Evolutionary conservation across 2,113 vertebrate species (phyloP).

Genomic region (Percopsis transmontana): DNA sequence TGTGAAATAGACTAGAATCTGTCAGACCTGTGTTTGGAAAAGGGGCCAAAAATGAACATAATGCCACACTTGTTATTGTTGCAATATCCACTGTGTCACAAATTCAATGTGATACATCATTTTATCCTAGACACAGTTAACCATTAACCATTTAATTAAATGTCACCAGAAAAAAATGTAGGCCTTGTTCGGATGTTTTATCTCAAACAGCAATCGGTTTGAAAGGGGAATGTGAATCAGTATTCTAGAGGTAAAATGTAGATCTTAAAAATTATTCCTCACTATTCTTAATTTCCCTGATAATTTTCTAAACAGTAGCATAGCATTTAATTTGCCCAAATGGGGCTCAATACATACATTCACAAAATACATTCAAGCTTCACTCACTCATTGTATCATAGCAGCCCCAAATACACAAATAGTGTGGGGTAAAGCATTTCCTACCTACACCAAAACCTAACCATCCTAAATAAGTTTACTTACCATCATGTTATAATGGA

Average conservation of each 20-base stretch:
- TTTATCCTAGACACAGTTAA: conserved; percentile 14
- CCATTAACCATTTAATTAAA: no score
- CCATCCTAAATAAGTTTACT: no score
- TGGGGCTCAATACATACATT: no score
- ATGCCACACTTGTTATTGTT: conserved; percentile 23
- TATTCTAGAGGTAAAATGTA: not conserved
- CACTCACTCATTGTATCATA: no score
- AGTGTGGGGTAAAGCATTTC: no score
- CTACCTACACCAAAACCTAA: no score
- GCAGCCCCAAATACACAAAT: no score
- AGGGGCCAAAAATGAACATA: conserved; percentile 7
- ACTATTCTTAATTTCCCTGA: conserved; percentile 49
- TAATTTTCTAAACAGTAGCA: conserved; percentile 25
- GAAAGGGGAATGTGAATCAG: conserved; percentile 12
- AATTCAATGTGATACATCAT: conserved; percentile 49
- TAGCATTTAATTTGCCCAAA: not conserved
- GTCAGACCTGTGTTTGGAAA: conserved; percentile 38
- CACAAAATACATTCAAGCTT: no score
- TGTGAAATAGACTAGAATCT: not conserved
- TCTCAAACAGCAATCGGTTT: not conserved
- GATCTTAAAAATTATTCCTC: not conserved
- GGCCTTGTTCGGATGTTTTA: conserved; percentile 1
- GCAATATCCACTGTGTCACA: conserved; percentile 11
- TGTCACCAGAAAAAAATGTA: not conserved
- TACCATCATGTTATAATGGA: no score